Evolutionary conservation across 2,113 vertebrate species (phyloP).

Genomic region (Hydrochoerus hydrochaeris): DNA sequence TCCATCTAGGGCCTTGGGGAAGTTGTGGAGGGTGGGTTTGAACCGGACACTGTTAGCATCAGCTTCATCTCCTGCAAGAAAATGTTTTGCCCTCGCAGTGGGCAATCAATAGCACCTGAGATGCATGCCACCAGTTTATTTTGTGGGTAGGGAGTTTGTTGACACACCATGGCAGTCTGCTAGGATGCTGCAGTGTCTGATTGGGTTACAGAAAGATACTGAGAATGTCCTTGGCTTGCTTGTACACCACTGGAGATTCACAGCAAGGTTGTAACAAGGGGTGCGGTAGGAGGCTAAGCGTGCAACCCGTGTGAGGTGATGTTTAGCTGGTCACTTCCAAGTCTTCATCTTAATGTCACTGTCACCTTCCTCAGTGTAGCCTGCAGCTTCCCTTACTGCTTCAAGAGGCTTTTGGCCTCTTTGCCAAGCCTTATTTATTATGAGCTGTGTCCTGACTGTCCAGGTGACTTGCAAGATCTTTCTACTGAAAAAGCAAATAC

Average conservation of each 20-base stretch:
- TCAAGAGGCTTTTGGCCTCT: neutral
- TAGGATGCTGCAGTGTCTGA: neutral
- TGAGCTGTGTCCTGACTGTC: neutral
- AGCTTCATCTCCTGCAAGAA: conserved; percentile 72
- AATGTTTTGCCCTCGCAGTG: conserved; percentile 57
- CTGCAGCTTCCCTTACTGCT: neutral
- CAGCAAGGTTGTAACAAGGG: neutral
- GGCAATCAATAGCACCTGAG: conserved; percentile 64
- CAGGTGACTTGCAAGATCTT: neutral
- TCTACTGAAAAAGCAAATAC: neutral
- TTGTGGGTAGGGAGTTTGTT: conserved; percentile 69
- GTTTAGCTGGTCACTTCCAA: neutral
- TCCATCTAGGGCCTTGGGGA: conserved; percentile 74
- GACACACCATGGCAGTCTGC: neutral
- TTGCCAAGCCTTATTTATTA: neutral
- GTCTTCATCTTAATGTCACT: neutral
- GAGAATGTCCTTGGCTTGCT: fast-evolving
- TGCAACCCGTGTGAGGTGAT: neutral
- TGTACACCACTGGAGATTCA: neutral
- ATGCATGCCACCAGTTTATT: conserved; percentile 69
- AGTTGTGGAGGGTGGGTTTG: neutral
- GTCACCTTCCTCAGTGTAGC: neutral
- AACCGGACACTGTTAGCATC: conserved; percentile 58
- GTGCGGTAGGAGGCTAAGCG: fast-evolving
- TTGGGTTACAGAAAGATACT: neutral